These are phyloP conservation scores for Mormyrus iriodes DNA, from an alignment of 2,113 vertebrate genomes.

Conservation along the genomic window DNA sequence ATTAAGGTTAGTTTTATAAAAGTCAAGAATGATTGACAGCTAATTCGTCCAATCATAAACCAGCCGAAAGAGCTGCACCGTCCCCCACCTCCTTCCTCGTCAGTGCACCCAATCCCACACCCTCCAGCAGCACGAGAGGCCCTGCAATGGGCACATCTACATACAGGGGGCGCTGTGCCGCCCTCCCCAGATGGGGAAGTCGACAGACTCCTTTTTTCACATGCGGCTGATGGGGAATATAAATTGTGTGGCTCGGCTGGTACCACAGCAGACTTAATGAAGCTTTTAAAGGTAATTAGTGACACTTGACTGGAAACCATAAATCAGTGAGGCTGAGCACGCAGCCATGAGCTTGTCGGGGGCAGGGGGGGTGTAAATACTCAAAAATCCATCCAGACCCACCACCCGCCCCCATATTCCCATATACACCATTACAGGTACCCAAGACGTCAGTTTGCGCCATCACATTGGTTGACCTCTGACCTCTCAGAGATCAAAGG, in stretches of 20 bases:
- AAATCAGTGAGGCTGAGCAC: constrained; percentile 41
- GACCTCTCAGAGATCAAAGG: background rate
- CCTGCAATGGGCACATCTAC: background rate
- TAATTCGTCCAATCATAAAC: background rate
- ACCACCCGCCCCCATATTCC: background rate
- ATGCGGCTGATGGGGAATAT: constrained; percentile 42
- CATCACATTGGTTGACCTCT: background rate
- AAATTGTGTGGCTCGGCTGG: constrained; percentile 47
- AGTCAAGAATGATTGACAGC: background rate
- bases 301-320: constrained; percentile 46
- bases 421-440: background rate
- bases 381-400: background rate
- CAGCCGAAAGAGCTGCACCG: background rate
- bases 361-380: background rate
- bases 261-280: constrained; percentile 62
- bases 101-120: background rate
- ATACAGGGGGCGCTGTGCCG: background rate
- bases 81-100: background rate
- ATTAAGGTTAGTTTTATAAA: background rate
- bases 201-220: background rate
- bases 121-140: background rate
- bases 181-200: background rate
- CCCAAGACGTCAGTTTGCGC: no score
- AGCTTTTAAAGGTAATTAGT: constrained; percentile 65
- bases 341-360: constrained; percentile 33